Base-by-base conservation (phyloP, 2,797 vertebrate species). In the Epinephelus awoara region DNA sequence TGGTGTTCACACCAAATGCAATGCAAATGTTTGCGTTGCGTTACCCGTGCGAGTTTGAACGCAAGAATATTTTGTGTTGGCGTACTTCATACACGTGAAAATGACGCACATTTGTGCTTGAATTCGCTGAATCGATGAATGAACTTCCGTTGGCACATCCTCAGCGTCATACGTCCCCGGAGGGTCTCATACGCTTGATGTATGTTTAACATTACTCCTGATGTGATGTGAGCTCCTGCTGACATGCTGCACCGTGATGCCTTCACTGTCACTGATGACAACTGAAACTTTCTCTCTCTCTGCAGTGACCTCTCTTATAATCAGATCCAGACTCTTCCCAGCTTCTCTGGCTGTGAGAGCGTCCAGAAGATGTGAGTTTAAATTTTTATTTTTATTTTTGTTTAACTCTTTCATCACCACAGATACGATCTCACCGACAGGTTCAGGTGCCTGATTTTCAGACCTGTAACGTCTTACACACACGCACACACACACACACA, bases 281-380 rank as follows among this genome's bases (percentile, higher is more conserved):
- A 19, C 46, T 70, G 63, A 65, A 25, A 11, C n/a, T 77, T 49
- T 72, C 66, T 89, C 66, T 23, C 23, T 88, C 57, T 62, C 55
- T 59, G 29, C 94, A 99, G 98, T 42, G 98, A 99, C 91, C 94
- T 98, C 50, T 98, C 97, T 42, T 97, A 97, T 79, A 98, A 99
- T 89, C 92, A 93, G 25, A 94, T 99, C 82, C 93, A 96, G 94
- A 93, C 95, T 55, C 95, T 99, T 62, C 97, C 97, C 23, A 95
- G 95, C 88, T 96, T 98, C 88, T 96, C 96, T 3, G 92, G 91
- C 58, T 99, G 98, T 72, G 95, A 96, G 79, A 96, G 94, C 75
- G 95, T 99, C 62, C 97, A 97, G 91, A 98, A 96, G 93, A 97
- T 99, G 98, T 99, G 95, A 93, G 97, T 88, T 9, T 40, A 0